phyloP scores from a whole-genome alignment of 2,888 invertebrate genomes.

The Drosophila planitibia region DNA sequence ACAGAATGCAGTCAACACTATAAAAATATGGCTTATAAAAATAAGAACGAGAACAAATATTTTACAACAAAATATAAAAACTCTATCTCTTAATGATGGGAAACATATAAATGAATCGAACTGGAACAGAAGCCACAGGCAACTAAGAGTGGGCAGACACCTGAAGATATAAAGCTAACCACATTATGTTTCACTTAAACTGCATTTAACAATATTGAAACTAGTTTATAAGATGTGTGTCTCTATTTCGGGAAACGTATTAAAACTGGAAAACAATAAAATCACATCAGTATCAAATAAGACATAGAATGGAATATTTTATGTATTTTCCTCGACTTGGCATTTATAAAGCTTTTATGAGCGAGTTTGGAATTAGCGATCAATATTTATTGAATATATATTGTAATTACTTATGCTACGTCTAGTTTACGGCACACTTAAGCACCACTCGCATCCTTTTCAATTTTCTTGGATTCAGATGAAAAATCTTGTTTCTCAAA shows the following conservation, averaged over 20 bases:
- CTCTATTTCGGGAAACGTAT: background rate
- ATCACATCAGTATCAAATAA: background rate
- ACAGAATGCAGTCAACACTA: slow-evolving; percentile 1
- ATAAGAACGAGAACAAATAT: slow-evolving; percentile 10
- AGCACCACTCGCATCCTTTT: background rate
- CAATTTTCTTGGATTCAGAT: background rate
- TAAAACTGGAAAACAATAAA: background rate
- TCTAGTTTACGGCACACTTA: background rate
- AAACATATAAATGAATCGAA: background rate
- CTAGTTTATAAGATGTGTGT: background rate
- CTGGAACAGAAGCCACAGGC: background rate
- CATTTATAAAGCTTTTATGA: background rate
- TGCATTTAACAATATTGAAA: background rate
- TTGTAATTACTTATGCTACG: background rate
- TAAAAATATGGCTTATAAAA: slow-evolving; percentile 8
- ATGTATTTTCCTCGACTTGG: background rate
- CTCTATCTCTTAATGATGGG: background rate
- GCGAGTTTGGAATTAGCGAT: background rate
- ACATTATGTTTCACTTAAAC: background rate
- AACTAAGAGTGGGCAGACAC: background rate
- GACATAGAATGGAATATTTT: background rate
- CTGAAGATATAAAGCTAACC: background rate
- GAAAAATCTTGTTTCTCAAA: background rate
- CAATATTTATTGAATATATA: background rate
- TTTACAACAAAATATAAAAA: background rate